These are phyloP conservation scores for Diarsia rubi DNA, from an alignment of 2,888 invertebrate species.

Conservation along the genomic window DNA sequence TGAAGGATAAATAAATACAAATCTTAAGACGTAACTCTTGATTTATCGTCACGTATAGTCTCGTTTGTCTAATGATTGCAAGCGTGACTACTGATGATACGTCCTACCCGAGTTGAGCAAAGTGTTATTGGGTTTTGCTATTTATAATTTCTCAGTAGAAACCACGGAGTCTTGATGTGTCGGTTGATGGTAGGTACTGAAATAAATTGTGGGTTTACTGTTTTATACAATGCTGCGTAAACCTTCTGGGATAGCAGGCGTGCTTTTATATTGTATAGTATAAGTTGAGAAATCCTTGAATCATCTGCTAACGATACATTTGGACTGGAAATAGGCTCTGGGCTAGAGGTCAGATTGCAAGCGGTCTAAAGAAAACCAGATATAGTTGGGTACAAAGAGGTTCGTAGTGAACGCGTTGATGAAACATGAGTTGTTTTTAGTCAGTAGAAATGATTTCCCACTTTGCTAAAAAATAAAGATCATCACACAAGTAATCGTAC, in stretches of 20 bases:
- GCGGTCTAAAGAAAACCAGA: slow-evolving; percentile 43
- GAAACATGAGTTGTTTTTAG: too few relatives aligned
- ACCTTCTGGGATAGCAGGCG: background rate
- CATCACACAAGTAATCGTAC: background rate
- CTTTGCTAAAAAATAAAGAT: too few relatives aligned
- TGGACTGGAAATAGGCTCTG: slow-evolving; percentile 14
- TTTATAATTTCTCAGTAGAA: background rate
- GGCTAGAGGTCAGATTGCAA: slow-evolving; percentile 46
- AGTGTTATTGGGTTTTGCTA: too few relatives aligned
- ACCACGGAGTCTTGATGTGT: too few relatives aligned
- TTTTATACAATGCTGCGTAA: background rate
- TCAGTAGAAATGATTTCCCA: too few relatives aligned
- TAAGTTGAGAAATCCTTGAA: slow-evolving; percentile 18
- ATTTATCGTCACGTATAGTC: slow-evolving; percentile 24
- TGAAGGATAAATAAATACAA: slow-evolving; percentile 17
- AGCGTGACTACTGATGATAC: background rate
- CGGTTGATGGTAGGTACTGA: background rate
- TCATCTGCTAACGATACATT: slow-evolving; percentile 30
- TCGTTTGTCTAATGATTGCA: too few relatives aligned
- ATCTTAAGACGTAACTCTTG: slow-evolving; percentile 23
- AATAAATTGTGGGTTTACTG: background rate
- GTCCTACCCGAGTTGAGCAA: background rate
- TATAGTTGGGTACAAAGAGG: slow-evolving; percentile 19
- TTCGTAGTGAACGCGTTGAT: background rate
- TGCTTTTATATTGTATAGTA: background rate